Conservation (phyloP, 2,888 invertebrate species). For the Noctua pronuba region DNA sequence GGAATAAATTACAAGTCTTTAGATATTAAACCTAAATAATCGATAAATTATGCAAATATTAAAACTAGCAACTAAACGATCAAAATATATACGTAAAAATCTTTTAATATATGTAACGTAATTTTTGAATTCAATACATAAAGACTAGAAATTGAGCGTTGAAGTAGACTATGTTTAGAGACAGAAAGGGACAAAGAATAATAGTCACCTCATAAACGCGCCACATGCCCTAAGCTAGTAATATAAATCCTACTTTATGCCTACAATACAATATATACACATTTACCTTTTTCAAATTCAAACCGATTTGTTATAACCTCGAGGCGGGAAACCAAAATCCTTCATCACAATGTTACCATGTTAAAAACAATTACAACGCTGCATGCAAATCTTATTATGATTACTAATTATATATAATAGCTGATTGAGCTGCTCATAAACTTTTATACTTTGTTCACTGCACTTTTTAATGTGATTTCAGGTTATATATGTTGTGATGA, state of each 20-base stretch:
- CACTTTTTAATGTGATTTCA: not conserved
- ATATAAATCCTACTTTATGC: slow-evolving; percentile 58
- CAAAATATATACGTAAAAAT: slow-evolving; percentile 25
- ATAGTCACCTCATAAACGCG: slow-evolving; percentile 67
- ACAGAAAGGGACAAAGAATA: slow-evolving; percentile 63
- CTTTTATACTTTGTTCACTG: not conserved
- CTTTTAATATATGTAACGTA: slow-evolving; percentile 28
- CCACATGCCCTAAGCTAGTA: slow-evolving; percentile 59
- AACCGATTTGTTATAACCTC: slow-evolving; percentile 15
- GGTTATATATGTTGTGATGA: not conserved
- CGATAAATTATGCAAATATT: slow-evolving; percentile 37
- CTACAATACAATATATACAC: slow-evolving; percentile 52
- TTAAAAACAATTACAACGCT: not conserved
- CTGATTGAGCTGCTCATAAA: not conserved
- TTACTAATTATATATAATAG: not conserved
- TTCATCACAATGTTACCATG: not conserved
- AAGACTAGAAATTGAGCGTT: slow-evolving; percentile 85
- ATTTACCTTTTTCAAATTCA: slow-evolving; percentile 25
- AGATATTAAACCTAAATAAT: slow-evolving; percentile 29
- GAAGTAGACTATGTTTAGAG: slow-evolving; percentile 70
- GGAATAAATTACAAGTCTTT: slow-evolving; percentile 57
- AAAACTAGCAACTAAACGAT: slow-evolving; percentile 38
- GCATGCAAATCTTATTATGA: not conserved
- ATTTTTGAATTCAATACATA: slow-evolving; percentile 59
- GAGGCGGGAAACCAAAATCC: slow-evolving; percentile 28